Evolutionary conservation across 1,140 invertebrate genomes (phyloP).

Genomic region (Neodiprion fabricii): DNA sequence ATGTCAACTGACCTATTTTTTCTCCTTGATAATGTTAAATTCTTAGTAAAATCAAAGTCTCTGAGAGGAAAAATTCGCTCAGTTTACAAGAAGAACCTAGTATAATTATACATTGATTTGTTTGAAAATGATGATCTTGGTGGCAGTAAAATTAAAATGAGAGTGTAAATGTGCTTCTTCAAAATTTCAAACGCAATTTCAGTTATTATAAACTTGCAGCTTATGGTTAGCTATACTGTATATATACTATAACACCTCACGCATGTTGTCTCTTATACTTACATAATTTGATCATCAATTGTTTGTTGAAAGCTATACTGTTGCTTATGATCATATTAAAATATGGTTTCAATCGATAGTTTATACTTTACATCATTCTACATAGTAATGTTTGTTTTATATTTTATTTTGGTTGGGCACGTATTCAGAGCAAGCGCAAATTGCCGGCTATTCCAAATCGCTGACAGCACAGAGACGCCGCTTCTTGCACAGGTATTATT

Average conservation of each 20-base stretch:
- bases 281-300: not conserved
- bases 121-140: too few relatives aligned
- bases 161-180: too few relatives aligned
- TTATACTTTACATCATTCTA: slow-evolving; percentile 22
- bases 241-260: too few relatives aligned
- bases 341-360: slow-evolving; percentile 2
- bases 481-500: slow-evolving; percentile 62
- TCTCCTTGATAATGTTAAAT: too few relatives aligned
- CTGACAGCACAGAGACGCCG: slow-evolving; percentile 61
- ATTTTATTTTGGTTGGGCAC: slow-evolving; percentile 58
- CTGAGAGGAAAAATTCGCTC: too few relatives aligned
- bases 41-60: too few relatives aligned
- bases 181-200: not conserved
- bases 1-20: too few relatives aligned
- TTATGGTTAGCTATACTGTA: too few relatives aligned
- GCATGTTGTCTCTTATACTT: not conserved
- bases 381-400: slow-evolving; percentile 55
- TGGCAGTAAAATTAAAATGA: too few relatives aligned
- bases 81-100: too few relatives aligned
- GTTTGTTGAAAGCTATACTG: not conserved
- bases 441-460: slow-evolving; percentile 60
- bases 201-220: not conserved
- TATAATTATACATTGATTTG: too few relatives aligned
- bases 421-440: slow-evolving; percentile 62
- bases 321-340: not conserved